A percentile compares a stretch with the other conserved stretches of the same genome.
Evolutionary conservation across 2,113 vertebrate genomes (phyloP).

Genomic region (Zapus hudsonius): DNA sequence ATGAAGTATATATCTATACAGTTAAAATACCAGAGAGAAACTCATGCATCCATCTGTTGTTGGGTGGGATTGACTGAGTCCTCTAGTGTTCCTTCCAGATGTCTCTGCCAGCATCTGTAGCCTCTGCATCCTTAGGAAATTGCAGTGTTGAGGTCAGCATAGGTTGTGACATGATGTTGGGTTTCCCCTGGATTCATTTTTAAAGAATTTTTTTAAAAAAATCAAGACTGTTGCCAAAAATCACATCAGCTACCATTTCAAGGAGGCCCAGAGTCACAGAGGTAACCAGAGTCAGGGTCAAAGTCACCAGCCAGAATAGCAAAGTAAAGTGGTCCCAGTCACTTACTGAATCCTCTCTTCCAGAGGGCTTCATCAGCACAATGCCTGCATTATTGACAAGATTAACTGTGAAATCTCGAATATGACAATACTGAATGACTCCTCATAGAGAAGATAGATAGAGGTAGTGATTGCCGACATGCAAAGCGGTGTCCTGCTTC

Average conservation of each 20-base stretch:
- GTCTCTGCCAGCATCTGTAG: not conserved
- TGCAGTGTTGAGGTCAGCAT: not conserved
- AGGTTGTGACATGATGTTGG: not conserved
- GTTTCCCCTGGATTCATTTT: conserved; percentile 34
- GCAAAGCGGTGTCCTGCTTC: not conserved
- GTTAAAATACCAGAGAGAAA: not conserved
- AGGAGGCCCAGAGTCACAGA: not conserved
- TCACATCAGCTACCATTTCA: conserved; percentile 2
- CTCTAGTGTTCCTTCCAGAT: no score
- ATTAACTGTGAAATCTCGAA: conserved; percentile 24
- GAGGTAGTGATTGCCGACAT: not conserved
- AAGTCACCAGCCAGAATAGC: conserved; percentile 34
- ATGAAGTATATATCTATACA: not conserved
- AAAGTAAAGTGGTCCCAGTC: conserved; percentile 20
- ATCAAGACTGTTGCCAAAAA: conserved; percentile 15
- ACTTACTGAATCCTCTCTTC: not conserved
- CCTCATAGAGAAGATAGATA: conserved; percentile 17
- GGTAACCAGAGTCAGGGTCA: conserved; percentile 16
- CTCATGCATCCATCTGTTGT: not conserved
- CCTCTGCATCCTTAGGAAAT: not conserved
- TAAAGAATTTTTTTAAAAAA: not conserved
- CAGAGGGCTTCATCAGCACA: not conserved
- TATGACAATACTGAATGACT: not conserved
- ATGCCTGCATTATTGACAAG: conserved; percentile 6
- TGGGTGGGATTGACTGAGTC: no score